Evolutionary conservation across 1,140 invertebrate genomes (phyloP), one percentile per base, ranked within the genome.

Genomic region (Chironomus striatipennis): DNA sequence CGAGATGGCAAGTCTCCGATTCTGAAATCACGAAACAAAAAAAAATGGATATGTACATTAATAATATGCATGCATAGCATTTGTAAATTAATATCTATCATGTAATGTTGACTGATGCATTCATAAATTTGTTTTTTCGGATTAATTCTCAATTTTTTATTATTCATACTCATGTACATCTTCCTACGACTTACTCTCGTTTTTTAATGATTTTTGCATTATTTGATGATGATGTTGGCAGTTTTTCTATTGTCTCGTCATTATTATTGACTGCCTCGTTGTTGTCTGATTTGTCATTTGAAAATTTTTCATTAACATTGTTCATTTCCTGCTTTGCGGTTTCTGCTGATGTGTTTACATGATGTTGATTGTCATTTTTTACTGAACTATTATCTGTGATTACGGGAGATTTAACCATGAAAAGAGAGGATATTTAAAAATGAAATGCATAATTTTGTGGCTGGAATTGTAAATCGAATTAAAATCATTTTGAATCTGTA

Each of bases 241-340:
- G 20, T 70, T 70, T 21, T 70, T 7, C 17, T 70, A 21, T 70
- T 70, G 4, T 57, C 12, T 15, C 47, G n/a, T 70, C 7, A 70
- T 70, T 70, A 70, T 70, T 70, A 70, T 70, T 70, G 65, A 18
- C 65, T 70, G 47, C 8, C 65, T 70, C n/a, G n/a, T 70, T 70
- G 17, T 20, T 10, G 65, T 21, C 65, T 20, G 65, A 70, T 70
- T 70, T 70, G 20, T 70, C 20, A 57, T 57, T 57, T 57, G 47
- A 57, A 70, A 70, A 21, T 20, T 70, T 70, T 21, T 70, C 65
- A 70, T 70, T 70, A 70, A n/a, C 65, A 70, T 70, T 70, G 65
- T 21, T 70, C 65, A 70, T 70, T 9, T 70, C 65, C 65, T 18
- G 20, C 20, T 10, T 21, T 18, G 65, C 7, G 17, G 17, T 70